phyloP scores from a whole-genome alignment of 2,797 vertebrate species.

The Sylvilagus floridanus region DNA sequence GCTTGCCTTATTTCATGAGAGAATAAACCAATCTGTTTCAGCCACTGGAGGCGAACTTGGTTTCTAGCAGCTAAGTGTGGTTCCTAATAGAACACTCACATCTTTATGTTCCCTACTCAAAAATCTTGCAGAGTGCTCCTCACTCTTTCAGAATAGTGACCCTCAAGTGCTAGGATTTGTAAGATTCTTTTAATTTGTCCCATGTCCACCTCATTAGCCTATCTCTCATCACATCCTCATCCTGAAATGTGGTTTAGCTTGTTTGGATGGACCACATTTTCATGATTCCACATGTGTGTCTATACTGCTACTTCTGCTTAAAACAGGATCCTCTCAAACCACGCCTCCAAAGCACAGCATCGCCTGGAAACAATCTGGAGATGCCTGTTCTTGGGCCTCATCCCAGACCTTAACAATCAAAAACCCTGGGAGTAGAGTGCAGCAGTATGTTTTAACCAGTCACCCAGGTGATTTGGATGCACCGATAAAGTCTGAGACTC shows the following conservation, averaged over 20 bases:
- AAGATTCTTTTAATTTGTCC: background rate
- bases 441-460: background rate
- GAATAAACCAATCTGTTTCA: background rate
- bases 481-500: background rate
- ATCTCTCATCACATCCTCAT: background rate
- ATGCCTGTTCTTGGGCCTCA: background rate
- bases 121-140: background rate
- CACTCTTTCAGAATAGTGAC: background rate
- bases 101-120: background rate
- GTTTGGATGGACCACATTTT: slow-evolving; percentile 21
- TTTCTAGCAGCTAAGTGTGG: background rate
- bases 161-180: background rate
- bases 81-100: background rate
- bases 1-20: background rate
- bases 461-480: slow-evolving; percentile 10
- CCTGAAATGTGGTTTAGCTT: background rate
- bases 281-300: background rate
- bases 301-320: background rate
- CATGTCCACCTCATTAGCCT: background rate
- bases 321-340: background rate
- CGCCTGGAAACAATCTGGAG: background rate
- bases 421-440: background rate
- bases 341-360: background rate
- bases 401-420: background rate
- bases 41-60: background rate